Percentiles rank a stretch among this genome's conserved stretches.
Conservation (phyloP, 2,113 vertebrate genomes). For the Butorides virescens region DNA sequence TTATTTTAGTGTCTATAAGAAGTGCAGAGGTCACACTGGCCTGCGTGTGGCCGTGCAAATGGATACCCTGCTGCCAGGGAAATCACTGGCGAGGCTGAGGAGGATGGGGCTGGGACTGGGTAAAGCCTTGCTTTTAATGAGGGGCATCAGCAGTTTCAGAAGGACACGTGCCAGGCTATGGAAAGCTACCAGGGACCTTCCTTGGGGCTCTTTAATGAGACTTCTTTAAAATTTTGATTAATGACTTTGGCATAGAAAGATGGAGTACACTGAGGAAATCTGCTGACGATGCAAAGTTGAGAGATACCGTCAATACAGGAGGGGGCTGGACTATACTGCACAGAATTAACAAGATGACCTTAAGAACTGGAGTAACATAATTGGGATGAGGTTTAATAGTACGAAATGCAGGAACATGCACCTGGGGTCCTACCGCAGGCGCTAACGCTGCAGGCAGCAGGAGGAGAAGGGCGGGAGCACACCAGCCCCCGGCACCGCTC, state of each 20-base stretch:
- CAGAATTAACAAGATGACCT: background rate
- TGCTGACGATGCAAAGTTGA: background rate
- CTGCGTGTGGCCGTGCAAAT: accelerated
- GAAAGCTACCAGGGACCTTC: background rate
- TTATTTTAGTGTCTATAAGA: accelerated
- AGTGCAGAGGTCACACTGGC: accelerated
- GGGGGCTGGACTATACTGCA: background rate
- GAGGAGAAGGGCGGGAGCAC: background rate
- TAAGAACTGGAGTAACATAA: accelerated
- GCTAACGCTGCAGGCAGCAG: background rate
- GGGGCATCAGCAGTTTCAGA: background rate
- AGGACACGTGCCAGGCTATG: accelerated
- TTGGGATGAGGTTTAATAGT: background rate
- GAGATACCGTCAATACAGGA: background rate
- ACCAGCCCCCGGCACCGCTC: accelerated
- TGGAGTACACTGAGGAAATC: background rate
- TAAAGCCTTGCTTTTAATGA: accelerated
- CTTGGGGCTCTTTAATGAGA: background rate
- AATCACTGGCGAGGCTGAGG: background rate
- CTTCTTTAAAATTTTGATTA: background rate
- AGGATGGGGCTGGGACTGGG: accelerated
- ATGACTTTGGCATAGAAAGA: background rate
- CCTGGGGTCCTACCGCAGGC: background rate
- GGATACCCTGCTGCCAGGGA: accelerated
- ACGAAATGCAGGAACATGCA: background rate